Evolutionary conservation across 2,113 vertebrate species (phyloP).

Genomic region (Antechinus stuartii): DNA sequence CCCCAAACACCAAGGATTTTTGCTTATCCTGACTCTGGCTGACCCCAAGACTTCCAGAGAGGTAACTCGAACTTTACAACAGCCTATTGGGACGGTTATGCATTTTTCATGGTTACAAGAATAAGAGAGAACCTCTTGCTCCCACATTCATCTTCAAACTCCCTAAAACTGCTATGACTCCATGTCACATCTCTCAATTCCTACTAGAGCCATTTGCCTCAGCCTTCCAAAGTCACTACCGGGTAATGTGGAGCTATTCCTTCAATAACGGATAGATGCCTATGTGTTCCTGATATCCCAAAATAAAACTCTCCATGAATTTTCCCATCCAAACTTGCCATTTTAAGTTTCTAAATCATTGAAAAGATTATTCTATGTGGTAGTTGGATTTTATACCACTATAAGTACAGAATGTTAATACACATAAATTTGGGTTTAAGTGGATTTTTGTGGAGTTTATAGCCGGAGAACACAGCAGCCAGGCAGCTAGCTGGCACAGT

Average conservation of each 20-base stretch:
- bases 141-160: not conserved
- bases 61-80: too few species aligned
- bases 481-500: not conserved
- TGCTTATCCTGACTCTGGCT: too few species aligned
- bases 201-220: not conserved
- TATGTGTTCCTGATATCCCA: not conserved
- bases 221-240: not conserved
- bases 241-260: not conserved
- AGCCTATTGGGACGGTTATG: not conserved
- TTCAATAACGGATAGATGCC: not conserved
- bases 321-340: not conserved
- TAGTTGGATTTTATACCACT: not conserved
- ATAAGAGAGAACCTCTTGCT: not conserved
- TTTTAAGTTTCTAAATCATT: not conserved
- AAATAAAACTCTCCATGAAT: not conserved
- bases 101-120: not conserved
- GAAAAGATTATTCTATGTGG: not conserved
- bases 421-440: not conserved
- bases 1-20: too few species aligned
- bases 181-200: not conserved
- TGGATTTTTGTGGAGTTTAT: not conserved
- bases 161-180: not conserved
- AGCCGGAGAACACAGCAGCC: not conserved
- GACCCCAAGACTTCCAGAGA: too few species aligned
- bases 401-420: not conserved